Evolutionary conservation across 2,113 vertebrate genomes (phyloP).

Genomic region (Tricholaema leucomelas): DNA sequence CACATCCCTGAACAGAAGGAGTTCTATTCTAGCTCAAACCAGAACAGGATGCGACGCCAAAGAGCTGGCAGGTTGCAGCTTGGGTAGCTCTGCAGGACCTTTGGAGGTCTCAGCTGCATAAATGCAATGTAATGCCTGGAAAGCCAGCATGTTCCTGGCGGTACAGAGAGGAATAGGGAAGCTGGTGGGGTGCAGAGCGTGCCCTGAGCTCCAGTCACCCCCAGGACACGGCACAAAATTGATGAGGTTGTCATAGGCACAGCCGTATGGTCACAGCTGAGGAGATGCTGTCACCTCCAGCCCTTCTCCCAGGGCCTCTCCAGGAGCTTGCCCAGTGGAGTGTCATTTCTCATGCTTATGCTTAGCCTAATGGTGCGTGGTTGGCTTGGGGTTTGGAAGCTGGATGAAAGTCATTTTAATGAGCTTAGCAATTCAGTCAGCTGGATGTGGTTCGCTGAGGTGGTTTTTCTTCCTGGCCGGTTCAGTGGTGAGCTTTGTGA

Average conservation of each 20-base stretch:
- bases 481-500: neutral
- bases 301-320: neutral
- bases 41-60: too few relatives aligned
- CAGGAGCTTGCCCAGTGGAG: neutral
- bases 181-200: neutral
- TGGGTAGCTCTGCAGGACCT: rapidly evolving
- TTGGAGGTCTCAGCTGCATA: rapidly evolving
- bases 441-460: neutral
- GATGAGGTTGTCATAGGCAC: neutral
- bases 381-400: neutral
- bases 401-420: neutral
- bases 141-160: rapidly evolving
- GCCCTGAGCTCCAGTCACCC: neutral
- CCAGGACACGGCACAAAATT: neutral
- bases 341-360: constrained; percentile 33
- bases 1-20: too few relatives aligned
- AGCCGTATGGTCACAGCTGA: neutral
- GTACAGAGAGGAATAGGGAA: neutral
- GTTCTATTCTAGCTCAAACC: too few relatives aligned
- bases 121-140: neutral
- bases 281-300: neutral
- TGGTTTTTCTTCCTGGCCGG: neutral
- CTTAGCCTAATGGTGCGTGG: neutral
- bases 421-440: constrained; percentile 17
- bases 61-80: neutral